A percentile compares a stretch with the other conserved stretches of the same genome.
These are phyloP conservation scores for Sminthurinus signatus DNA, from an alignment of 1,140 invertebrate genomes.

Conservation along the genomic window DNA sequence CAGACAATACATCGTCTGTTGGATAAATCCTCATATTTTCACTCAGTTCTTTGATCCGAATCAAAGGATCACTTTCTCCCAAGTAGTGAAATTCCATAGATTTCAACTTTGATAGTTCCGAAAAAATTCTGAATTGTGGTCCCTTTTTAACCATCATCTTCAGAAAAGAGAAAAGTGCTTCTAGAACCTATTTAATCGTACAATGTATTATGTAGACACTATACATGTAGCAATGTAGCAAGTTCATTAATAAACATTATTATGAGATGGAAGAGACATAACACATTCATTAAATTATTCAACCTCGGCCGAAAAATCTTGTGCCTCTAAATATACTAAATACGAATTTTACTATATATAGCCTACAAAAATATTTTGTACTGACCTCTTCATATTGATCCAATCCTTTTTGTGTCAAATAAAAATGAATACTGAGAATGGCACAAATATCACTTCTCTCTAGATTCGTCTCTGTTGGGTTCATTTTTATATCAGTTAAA, in stretches of 20 bases:
- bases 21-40: slow-evolving; percentile 8
- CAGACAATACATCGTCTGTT: slow-evolving; percentile 5
- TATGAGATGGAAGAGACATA: too few species aligned
- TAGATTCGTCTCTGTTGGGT: slow-evolving; percentile 2
- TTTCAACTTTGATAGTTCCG: slow-evolving; percentile 6
- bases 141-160: not conserved
- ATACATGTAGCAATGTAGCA: too few species aligned
- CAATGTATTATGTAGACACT: too few species aligned
- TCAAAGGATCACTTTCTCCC: not conserved
- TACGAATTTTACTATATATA: too few species aligned
- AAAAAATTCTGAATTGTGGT: slow-evolving; percentile 3
- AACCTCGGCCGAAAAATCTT: too few species aligned
- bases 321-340: too few species aligned
- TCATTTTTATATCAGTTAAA: not conserved
- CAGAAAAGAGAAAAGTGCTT: not conserved
- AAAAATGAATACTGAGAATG: not conserved
- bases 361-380: too few species aligned
- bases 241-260: too few species aligned
- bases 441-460: slow-evolving; percentile 8
- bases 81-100: slow-evolving; percentile 9
- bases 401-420: not conserved
- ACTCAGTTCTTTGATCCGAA: slow-evolving; percentile 12
- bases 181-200: not conserved
- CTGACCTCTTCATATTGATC: not conserved
- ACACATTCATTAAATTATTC: too few species aligned